A percentile compares a stretch with the other conserved stretches of the same genome.
Conservation (phyloP, 2,797 vertebrate species). For the Pantherophis vulpinus region DNA sequence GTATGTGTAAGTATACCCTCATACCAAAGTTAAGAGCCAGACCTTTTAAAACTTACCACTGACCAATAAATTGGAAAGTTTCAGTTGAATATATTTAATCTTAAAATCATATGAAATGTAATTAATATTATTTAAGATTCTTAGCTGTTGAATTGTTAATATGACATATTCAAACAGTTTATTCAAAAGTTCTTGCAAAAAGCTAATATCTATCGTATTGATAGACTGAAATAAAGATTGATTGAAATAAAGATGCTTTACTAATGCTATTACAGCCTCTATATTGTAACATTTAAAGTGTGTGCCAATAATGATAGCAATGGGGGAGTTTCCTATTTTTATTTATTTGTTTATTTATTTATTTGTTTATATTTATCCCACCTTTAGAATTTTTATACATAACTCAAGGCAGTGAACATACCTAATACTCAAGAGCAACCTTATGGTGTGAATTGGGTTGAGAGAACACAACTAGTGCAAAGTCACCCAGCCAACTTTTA, state of each 20-base stretch:
- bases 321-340: not conserved
- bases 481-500: not conserved
- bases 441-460: not conserved
- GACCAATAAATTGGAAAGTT: not conserved
- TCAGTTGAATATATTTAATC: not conserved
- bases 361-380: not conserved
- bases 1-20: not conserved
- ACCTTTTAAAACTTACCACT: not conserved
- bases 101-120: not conserved
- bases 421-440: not conserved
- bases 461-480: not conserved
- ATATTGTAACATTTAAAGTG: not conserved
- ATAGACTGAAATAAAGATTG: not conserved
- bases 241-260: not conserved
- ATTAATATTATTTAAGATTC: not conserved
- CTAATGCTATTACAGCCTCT: not conserved
- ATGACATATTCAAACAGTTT: not conserved
- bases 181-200: not conserved
- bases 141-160: not conserved
- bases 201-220: not conserved
- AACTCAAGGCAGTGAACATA: not conserved
- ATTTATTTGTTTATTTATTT: too few relatives aligned
- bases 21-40: not conserved
- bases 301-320: not conserved
- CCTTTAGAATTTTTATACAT: not conserved